Evolutionary conservation across 1,140 invertebrate genomes (phyloP).

Genomic region (Centruroides sculpturatus): DNA sequence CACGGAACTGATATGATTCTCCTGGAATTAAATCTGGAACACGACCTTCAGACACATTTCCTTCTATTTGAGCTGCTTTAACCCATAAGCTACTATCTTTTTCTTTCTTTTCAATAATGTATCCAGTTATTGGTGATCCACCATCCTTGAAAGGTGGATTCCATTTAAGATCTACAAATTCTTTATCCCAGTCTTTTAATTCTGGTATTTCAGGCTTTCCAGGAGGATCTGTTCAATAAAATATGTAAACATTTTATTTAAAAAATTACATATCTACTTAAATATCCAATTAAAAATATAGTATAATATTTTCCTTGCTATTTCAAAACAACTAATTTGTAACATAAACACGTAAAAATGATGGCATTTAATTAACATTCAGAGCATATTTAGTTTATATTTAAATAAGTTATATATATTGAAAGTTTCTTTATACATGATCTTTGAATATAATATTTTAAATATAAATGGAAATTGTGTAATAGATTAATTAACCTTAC

Average conservation of each 20-base stretch:
- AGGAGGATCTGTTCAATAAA: conserved; percentile 52
- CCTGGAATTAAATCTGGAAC: conserved; percentile 84
- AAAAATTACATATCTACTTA: background rate
- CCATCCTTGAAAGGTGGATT: conserved; percentile 73
- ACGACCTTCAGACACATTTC: conserved; percentile 47
- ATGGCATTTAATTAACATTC: too few relatives aligned
- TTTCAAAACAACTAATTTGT: too few relatives aligned
- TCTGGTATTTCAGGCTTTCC: conserved; percentile 78
- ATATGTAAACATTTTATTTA: conserved; percentile 34
- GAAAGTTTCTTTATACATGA: too few relatives aligned
- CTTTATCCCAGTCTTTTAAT: conserved; percentile 84
- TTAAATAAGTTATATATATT: too few relatives aligned
- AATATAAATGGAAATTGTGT: too few relatives aligned
- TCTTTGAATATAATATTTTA: too few relatives aligned
- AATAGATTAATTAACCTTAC: conserved; percentile 32
- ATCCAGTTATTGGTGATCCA: conserved; percentile 81
- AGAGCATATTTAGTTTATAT: too few relatives aligned
- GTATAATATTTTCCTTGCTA: too few relatives aligned
- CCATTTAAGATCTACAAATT: conserved; percentile 86
- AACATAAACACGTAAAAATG: too few relatives aligned
- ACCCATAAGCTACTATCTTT: conserved; percentile 73
- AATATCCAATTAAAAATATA: too few relatives aligned
- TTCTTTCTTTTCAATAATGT: conserved; percentile 85
- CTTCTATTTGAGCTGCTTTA: conserved; percentile 61
- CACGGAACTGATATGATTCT: conserved; percentile 89